Base-by-base conservation (phyloP, 2,888 invertebrate genomes). In the Drosophila subsilvestris region DNA sequence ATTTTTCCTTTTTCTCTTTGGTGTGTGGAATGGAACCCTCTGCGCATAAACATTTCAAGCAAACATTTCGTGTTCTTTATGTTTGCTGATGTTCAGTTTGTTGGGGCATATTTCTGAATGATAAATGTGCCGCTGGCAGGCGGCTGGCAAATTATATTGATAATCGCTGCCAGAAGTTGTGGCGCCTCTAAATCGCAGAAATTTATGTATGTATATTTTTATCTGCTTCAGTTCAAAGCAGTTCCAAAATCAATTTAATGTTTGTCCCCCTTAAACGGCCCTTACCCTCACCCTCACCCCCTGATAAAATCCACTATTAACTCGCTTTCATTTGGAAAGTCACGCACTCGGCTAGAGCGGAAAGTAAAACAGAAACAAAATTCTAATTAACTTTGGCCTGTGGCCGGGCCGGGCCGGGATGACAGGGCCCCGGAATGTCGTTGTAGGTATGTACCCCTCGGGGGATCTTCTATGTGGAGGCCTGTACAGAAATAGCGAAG, bases 341-440 rank as follows among this genome's bases (percentile, higher is more conserved):
- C 63, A 61, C 65, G 63, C 71, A 74, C 65, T 60, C 58, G 73
- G 66, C 63, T 48, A 67, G 69, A 67, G 69, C 70, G 54, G 32
- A 78, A 85, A 75, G 74, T 65, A 80, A 87, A 69, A 79, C 49
- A 63, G 54, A 80, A 84, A 82, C 74, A 75, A 65, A 75, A 76
- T 78, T 87, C 85, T 79, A 85, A 85, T 85, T 85, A 85, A 83
- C 80, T 83, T 85, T 63, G 45, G 65, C 55, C 53, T 58, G 48
- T 65, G 50, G 58, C 58, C 12, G 32, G 12, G 29, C 4, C 29
- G 10, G 54, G 29, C 14, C 18, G 2, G 45, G 45, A 47, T 76
- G 65, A 54, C 66, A 72, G 32, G n/a, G 57, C 2, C 37, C 17
- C n/a, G 25, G 18, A 56, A 32, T 14, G 45, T 20, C 29, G 56